These are phyloP conservation scores for Melipona beecheii DNA, from an alignment of 2,888 invertebrate genomes.

Conservation along the genomic window DNA sequence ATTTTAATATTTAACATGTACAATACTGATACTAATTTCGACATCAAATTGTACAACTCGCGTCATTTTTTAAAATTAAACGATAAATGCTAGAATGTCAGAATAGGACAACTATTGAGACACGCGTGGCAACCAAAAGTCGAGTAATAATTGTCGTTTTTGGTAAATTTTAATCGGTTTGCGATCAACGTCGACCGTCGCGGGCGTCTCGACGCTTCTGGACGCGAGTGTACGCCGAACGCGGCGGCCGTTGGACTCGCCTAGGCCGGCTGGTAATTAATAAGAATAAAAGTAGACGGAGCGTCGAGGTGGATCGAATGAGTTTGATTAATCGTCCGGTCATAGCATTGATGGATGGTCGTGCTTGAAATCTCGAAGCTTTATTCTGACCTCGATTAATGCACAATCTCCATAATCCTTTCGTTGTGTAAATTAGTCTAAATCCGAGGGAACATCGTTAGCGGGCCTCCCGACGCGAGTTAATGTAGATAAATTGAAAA, in stretches of 20 bases:
- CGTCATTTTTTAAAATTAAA: too few species aligned
- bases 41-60: too few species aligned
- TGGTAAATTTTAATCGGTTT: background rate
- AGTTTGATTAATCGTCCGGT: conserved; percentile 49
- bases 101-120: too few species aligned
- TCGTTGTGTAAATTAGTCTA: conserved; percentile 27
- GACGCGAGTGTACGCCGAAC: background rate
- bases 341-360: conserved; percentile 32
- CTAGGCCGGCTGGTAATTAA: conserved; percentile 50
- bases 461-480: background rate
- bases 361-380: conserved; percentile 26
- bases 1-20: too few species aligned
- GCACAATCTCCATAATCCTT: conserved; percentile 24
- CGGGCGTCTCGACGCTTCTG: background rate
- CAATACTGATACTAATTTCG: too few species aligned
- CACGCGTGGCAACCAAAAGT: too few species aligned
- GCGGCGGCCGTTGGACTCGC: conserved; percentile 11
- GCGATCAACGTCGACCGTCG: background rate
- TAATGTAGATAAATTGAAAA: conserved; percentile 39
- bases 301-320: conserved; percentile 42
- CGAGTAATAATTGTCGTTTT: background rate
- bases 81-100: too few species aligned
- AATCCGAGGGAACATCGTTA: conserved; percentile 19
- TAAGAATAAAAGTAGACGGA: conserved; percentile 51
- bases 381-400: conserved; percentile 28